Conservation (phyloP, 2,113 vertebrate species). For the Gobius niger region DNA sequence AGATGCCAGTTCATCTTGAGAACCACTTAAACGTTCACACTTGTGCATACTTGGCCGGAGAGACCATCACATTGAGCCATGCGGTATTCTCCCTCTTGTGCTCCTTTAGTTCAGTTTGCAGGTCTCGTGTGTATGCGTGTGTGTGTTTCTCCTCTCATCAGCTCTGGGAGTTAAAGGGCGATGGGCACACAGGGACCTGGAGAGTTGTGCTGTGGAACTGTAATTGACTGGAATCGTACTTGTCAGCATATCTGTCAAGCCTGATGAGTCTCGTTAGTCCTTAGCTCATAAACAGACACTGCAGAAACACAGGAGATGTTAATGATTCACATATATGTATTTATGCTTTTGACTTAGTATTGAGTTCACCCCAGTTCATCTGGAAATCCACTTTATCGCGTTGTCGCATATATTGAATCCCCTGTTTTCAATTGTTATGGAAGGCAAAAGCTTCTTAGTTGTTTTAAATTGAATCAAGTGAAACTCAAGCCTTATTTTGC, state of each 20-base stretch:
- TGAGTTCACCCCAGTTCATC: slow-evolving; percentile 2
- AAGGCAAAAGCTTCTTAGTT: slow-evolving; percentile 34
- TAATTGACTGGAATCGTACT: slow-evolving; percentile 71
- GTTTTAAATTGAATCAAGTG: slow-evolving; percentile 53
- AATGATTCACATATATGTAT: slow-evolving; percentile 10
- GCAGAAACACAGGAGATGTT: slow-evolving; percentile 36
- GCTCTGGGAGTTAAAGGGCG: slow-evolving; percentile 52
- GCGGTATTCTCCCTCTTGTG: slow-evolving; percentile 52
- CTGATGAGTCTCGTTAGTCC: slow-evolving; percentile 64
- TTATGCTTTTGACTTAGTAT: not conserved
- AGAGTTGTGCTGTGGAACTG: slow-evolving; percentile 62
- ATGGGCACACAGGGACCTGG: slow-evolving; percentile 60
- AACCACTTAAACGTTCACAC: no score
- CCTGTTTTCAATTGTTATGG: slow-evolving; percentile 24
- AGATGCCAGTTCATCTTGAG: no score
- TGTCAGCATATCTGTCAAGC: slow-evolving; percentile 74
- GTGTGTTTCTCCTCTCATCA: slow-evolving; percentile 44
- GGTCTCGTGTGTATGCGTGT: slow-evolving; percentile 9
- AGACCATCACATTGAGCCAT: slow-evolving; percentile 34
- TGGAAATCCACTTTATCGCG: slow-evolving; percentile 38
- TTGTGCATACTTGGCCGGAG: not conserved
- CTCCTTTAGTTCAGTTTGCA: slow-evolving; percentile 53
- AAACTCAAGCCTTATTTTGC: slow-evolving; percentile 59
- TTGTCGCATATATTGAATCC: slow-evolving; percentile 14
- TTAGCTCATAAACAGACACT: slow-evolving; percentile 69